Conservation (phyloP, 2,888 invertebrate genomes). For the Serripes groenlandicus region DNA sequence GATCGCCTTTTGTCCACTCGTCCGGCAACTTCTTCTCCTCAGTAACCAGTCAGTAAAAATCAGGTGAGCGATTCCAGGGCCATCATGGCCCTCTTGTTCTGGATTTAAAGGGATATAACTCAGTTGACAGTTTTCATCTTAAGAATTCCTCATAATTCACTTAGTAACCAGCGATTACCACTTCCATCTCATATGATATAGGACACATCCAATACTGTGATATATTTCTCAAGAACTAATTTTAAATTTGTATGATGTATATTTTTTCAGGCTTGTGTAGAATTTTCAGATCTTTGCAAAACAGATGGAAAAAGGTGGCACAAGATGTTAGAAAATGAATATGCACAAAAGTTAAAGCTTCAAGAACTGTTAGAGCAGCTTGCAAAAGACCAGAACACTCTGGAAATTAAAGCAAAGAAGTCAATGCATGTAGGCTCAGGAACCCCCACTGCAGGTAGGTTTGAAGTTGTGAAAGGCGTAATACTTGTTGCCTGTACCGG, state of each 20-base stretch:
- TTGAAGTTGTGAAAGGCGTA: too few species aligned
- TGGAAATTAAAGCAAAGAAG: conserved; percentile 91
- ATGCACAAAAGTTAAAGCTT: conserved; percentile 94
- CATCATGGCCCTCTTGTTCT: too few species aligned
- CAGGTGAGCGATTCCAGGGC: too few species aligned
- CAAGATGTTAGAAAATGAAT: conserved; percentile 96
- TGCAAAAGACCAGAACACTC: conserved; percentile 97
- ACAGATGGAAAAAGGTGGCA: conserved; percentile 97
- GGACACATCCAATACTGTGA: neutral
- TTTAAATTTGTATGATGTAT: neutral
- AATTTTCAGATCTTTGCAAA: conserved; percentile 96
- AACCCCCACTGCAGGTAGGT: neutral
- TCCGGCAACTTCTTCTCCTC: neutral
- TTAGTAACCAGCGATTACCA: too few species aligned
- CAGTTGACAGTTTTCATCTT: too few species aligned
- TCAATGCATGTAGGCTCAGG: conserved; percentile 66
- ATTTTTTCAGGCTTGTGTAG: conserved; percentile 92
- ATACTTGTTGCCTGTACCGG: too few species aligned
- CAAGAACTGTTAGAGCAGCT: conserved; percentile 98
- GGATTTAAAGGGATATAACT: too few species aligned
- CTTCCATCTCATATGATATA: too few species aligned
- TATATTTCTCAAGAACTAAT: too few species aligned
- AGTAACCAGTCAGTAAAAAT: too few species aligned
- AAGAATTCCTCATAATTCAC: too few species aligned
- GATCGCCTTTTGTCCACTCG: neutral